phyloP scores from a whole-genome alignment of 2,888 invertebrate species.

The Gymnosoma rotundatum region DNA sequence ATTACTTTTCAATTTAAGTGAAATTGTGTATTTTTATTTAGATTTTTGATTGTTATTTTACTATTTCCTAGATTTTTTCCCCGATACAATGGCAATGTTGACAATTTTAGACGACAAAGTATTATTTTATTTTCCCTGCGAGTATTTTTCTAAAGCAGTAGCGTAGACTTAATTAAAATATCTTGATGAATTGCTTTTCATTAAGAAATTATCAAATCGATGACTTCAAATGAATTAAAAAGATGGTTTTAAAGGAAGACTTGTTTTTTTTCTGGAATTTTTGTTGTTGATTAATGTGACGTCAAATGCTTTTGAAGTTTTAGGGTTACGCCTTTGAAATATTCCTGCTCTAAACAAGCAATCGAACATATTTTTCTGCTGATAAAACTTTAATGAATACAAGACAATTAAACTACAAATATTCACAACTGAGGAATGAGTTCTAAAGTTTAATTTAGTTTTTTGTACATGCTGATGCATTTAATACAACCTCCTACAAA shows the following conservation, averaged over 20 bases:
- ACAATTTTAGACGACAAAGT: constrained; percentile 31
- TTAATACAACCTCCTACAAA: background rate
- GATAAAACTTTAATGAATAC: constrained; percentile 46
- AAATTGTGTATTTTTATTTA: constrained; percentile 32
- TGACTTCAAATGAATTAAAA: no score
- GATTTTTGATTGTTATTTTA: constrained; percentile 45
- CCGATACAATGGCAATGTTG: constrained; percentile 21
- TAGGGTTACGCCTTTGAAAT: background rate
- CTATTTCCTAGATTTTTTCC: background rate
- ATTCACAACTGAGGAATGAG: background rate
- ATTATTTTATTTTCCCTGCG: constrained; percentile 26
- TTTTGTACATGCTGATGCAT: background rate
- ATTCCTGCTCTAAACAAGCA: background rate
- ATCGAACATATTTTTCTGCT: constrained; percentile 6
- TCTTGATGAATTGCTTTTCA: background rate
- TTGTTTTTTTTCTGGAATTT: no score
- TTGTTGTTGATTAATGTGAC: background rate
- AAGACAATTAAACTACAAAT: constrained; percentile 14
- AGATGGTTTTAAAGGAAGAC: no score
- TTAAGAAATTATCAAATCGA: no score
- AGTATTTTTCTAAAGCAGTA: background rate
- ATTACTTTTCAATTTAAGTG: constrained; percentile 18
- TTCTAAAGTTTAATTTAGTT: constrained; percentile 17
- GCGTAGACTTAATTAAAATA: background rate
- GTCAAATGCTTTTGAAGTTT: background rate